A percentile compares a stretch with the other conserved stretches of the same genome.
Evolutionary conservation across 2,113 vertebrate species (phyloP).

Genomic region (Heterocephalus glaber): DNA sequence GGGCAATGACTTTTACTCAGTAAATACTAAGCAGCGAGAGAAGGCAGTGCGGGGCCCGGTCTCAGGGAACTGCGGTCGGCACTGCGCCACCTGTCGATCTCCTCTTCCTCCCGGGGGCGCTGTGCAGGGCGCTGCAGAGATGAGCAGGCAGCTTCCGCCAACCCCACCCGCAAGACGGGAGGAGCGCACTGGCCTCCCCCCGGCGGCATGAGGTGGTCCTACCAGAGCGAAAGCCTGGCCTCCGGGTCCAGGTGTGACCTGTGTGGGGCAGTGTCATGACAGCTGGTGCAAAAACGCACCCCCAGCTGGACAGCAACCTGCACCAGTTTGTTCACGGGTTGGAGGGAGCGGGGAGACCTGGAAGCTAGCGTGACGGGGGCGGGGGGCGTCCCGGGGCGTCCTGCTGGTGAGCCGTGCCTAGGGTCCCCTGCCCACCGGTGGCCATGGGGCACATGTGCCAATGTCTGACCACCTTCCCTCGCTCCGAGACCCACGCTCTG

Average conservation of each 20-base stretch:
- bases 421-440: neutral
- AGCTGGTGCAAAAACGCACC: neutral
- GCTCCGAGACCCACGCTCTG: neutral
- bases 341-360: neutral
- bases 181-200: neutral
- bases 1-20: slow-evolving; percentile 87
- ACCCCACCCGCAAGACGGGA: rapidly evolving
- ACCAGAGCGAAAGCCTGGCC: neutral
- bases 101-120: slow-evolving; percentile 40
- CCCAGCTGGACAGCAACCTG: neutral
- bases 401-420: neutral
- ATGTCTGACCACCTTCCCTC: neutral
- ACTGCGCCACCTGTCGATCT: slow-evolving; percentile 75
- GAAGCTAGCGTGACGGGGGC: neutral
- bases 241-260: neutral
- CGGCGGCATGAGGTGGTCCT: too few relatives aligned
- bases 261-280: rapidly evolving
- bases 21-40: slow-evolving; percentile 86
- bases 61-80: slow-evolving; percentile 69
- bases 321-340: neutral
- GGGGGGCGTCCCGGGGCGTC: neutral
- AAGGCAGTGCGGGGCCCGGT: slow-evolving; percentile 55
- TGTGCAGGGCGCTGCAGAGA: neutral
- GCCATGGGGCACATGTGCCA: rapidly evolving
- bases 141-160: too few relatives aligned